phyloP scores from a whole-genome alignment of 2,888 invertebrate species.

The Anarsia innoxiella region DNA sequence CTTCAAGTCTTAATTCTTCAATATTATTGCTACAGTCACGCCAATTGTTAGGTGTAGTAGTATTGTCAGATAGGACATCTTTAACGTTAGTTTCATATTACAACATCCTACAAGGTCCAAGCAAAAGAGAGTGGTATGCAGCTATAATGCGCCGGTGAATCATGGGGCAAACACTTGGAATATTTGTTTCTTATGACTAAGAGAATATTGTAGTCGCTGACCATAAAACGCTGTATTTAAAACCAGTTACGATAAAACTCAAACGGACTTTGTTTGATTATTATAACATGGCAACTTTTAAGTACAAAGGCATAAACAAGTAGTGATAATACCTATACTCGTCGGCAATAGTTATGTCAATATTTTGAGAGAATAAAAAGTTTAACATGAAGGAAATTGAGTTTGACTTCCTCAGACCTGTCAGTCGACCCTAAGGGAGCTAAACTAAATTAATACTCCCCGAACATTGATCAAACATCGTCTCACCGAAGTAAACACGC shows the following conservation, averaged over 20 bases:
- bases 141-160: conserved; percentile 43
- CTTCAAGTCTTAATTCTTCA: too few relatives aligned
- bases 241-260: conserved; percentile 31
- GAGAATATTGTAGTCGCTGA: conserved; percentile 37
- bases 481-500: neutral
- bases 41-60: too few relatives aligned
- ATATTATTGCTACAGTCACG: too few relatives aligned
- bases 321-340: too few relatives aligned
- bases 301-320: too few relatives aligned
- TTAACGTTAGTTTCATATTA: neutral
- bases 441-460: conserved; percentile 2
- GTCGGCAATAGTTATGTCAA: too few relatives aligned
- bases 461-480: conserved; percentile 4
- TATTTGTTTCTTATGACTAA: conserved; percentile 63
- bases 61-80: too few relatives aligned
- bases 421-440: too few relatives aligned
- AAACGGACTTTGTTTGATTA: conserved; percentile 22
- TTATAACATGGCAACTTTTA: too few relatives aligned
- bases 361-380: too few relatives aligned
- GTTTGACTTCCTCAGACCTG: too few relatives aligned
- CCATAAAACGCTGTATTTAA: conserved; percentile 39
- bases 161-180: conserved; percentile 49
- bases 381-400: too few relatives aligned
- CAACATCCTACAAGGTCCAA: conserved; percentile 13
- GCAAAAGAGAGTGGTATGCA: conserved; percentile 26